Conservation (phyloP, 1,140 invertebrate genomes). For the Vollenhovia emeryi region DNA sequence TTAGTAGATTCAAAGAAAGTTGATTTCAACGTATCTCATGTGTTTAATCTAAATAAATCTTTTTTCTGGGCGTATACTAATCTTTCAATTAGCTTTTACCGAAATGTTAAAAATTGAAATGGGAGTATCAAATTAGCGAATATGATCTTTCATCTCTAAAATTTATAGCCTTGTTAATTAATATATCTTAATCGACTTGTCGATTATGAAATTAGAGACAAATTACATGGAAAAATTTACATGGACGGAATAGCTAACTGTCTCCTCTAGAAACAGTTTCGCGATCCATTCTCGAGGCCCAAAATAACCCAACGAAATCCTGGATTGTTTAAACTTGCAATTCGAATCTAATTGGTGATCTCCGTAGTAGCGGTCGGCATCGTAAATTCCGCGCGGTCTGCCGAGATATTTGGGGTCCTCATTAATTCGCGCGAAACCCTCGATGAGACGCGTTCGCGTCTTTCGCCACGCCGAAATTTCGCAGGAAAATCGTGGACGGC, state of each 20-base stretch:
- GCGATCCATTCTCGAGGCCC: neutral
- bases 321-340: conserved; percentile 63
- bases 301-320: conserved; percentile 58
- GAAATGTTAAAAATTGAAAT: neutral
- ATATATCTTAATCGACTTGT: neutral
- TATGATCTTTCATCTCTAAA: neutral
- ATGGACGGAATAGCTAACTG: neutral
- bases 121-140: neutral
- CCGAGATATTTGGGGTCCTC: conserved; percentile 78
- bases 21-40: too few relatives aligned
- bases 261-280: neutral
- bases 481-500: conserved; percentile 36
- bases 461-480: conserved; percentile 61
- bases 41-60: too few relatives aligned
- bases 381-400: conserved; percentile 70
- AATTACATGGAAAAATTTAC: neutral
- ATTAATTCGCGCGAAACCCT: conserved; percentile 79
- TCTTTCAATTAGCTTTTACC: neutral
- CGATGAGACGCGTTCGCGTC: conserved; percentile 55
- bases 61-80: too few relatives aligned
- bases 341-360: conserved; percentile 71
- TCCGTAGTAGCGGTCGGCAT: conserved; percentile 53
- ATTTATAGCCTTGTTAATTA: neutral
- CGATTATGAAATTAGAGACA: neutral
- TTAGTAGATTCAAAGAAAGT: too few relatives aligned